A percentile compares a stretch with the other conserved stretches of the same genome.
Evolutionary conservation across 1,140 invertebrate genomes (phyloP).

Genomic region (Meloidogyne hapla): DNA sequence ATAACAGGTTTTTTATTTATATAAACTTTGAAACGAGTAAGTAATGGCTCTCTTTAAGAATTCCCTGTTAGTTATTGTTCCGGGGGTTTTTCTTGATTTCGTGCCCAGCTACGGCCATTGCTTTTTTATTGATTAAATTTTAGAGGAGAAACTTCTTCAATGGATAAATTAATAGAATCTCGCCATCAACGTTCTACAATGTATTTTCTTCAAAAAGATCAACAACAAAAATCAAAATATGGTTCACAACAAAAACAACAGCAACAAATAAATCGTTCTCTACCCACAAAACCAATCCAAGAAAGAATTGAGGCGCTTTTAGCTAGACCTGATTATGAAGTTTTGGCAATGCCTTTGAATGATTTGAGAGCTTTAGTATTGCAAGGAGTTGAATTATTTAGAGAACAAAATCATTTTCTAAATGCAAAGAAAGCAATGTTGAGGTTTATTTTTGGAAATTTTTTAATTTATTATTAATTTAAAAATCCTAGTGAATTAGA

Average conservation of each 20-base stretch:
- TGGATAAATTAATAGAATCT: conserved; percentile 23
- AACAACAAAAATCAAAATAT: conserved; percentile 7
- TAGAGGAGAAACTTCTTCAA: not conserved
- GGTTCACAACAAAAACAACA: not conserved
- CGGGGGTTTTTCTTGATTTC: no score
- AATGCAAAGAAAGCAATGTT: conserved; percentile 3
- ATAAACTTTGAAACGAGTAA: no score
- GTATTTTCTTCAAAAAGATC: conserved; percentile 20
- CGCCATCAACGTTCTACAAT: conserved; percentile 20
- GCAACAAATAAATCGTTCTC: not conserved
- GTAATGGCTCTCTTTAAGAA: no score
- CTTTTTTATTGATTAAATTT: not conserved
- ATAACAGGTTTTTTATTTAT: no score
- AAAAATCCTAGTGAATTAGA: conserved; percentile 25
- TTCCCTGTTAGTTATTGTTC: no score
- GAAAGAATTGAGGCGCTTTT: conserved; percentile 24
- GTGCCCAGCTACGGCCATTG: no score
- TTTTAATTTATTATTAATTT: not conserved
- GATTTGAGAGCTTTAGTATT: conserved; percentile 17
- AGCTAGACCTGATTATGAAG: conserved; percentile 16
- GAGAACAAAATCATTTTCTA: conserved; percentile 17
- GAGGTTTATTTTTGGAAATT: conserved; percentile 3
- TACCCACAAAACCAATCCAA: conserved; percentile 9
- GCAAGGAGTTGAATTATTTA: conserved; percentile 13
- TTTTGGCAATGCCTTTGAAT: conserved; percentile 4